Conservation (phyloP, 2,113 vertebrate species). For the Gallinago jamesoni region DNA sequence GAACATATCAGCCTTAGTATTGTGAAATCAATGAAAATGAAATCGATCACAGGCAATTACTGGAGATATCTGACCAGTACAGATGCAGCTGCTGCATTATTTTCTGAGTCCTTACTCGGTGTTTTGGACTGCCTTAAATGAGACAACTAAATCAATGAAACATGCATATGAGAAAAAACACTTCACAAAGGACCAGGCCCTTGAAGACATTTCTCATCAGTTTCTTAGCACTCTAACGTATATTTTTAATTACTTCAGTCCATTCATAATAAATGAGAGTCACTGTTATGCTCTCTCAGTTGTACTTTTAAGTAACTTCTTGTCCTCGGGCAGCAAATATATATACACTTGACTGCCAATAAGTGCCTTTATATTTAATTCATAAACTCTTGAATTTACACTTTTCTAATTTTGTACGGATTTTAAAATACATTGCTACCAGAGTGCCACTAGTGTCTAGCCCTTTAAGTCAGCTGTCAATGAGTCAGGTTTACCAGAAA, state of each 20-base stretch:
- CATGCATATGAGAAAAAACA: background rate
- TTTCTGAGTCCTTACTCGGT: background rate
- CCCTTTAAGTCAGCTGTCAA: background rate
- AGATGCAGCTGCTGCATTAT: background rate
- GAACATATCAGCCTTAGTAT: background rate
- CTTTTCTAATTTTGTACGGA: slow-evolving; percentile 9
- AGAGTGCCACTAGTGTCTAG: background rate
- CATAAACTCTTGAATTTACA: slow-evolving; percentile 2
- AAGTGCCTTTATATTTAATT: slow-evolving; percentile 63
- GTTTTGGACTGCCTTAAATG: background rate
- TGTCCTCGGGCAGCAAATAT: slow-evolving; percentile 25
- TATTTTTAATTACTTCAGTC: slow-evolving; percentile 35
- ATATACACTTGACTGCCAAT: slow-evolving; percentile 24
- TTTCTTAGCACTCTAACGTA: background rate
- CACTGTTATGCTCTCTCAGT: background rate
- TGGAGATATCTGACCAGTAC: background rate
- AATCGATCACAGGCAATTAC: background rate
- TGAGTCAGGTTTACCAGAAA: background rate
- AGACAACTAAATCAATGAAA: background rate
- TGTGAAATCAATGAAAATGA: background rate
- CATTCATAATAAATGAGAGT: slow-evolving; percentile 23
- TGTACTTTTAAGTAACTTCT: slow-evolving; percentile 14
- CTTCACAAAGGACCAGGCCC: background rate
- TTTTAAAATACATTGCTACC: background rate
- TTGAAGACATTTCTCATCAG: background rate